Conservation (phyloP, 2,797 vertebrate species). For the Varecia variegata region DNA sequence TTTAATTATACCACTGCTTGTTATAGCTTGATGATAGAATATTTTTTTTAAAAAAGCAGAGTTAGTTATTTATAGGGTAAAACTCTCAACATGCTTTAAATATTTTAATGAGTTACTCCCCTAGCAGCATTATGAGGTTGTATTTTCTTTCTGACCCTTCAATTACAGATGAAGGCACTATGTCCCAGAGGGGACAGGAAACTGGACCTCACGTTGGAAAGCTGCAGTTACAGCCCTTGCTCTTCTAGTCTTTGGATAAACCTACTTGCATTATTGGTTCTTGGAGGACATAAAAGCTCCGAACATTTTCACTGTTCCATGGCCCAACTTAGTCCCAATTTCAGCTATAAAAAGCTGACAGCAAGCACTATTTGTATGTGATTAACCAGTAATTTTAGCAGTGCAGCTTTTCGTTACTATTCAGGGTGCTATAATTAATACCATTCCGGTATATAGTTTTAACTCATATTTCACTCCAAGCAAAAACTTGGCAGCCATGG, state of each 20-base stretch:
- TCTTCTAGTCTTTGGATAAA: neutral
- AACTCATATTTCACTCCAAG: conserved; percentile 40
- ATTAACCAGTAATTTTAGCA: conserved; percentile 55
- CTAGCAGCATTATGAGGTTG: neutral
- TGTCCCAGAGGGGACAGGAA: neutral
- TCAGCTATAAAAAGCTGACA: conserved; percentile 41
- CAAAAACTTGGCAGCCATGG: conserved; percentile 43
- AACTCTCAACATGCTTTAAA: neutral
- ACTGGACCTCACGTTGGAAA: neutral
- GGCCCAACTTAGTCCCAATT: neutral
- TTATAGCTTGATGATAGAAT: neutral
- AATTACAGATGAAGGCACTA: neutral
- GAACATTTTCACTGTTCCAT: neutral
- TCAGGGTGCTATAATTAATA: conserved; percentile 62
- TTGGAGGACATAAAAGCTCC: neutral
- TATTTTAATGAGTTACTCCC: neutral
- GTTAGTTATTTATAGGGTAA: neutral
- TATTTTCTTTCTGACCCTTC: neutral
- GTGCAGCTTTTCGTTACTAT: neutral
- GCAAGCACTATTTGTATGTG: neutral
- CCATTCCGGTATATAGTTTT: conserved; percentile 25
- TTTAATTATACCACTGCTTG: neutral
- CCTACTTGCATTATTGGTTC: neutral
- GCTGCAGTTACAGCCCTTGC: rapidly evolving
- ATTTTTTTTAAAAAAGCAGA: neutral